Conservation (phyloP, 2,888 invertebrate species). For the Nomada fabriciana region DNA sequence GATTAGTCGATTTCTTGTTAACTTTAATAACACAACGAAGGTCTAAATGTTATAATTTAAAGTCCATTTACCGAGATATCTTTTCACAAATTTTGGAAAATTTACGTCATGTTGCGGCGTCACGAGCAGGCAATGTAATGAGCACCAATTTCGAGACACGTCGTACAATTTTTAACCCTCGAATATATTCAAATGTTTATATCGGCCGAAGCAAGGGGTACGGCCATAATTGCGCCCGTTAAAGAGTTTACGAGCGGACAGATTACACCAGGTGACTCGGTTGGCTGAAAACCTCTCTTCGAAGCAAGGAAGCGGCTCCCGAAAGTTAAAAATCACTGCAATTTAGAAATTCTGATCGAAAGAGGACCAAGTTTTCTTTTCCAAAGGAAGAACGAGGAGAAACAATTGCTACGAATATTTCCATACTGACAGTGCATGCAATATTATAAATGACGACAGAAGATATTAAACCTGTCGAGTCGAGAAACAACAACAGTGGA, state of each 20-base stretch:
- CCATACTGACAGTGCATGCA: too few relatives aligned
- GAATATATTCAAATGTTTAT: slow-evolving; percentile 27
- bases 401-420: too few relatives aligned
- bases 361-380: background rate
- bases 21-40: background rate
- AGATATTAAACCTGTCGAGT: too few relatives aligned
- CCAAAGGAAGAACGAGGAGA: too few relatives aligned
- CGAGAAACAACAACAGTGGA: too few relatives aligned
- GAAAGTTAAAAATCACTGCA: slow-evolving; percentile 39
- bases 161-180: background rate
- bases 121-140: background rate
- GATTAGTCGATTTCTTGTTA: background rate
- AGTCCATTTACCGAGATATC: too few relatives aligned
- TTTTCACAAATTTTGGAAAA: background rate
- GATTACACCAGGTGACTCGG: slow-evolving; percentile 47
- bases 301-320: slow-evolving; percentile 1
- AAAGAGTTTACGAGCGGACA: slow-evolving; percentile 49
- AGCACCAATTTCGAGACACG: background rate
- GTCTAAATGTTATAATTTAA: background rate
- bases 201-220: slow-evolving; percentile 21
- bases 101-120: background rate
- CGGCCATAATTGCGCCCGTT: slow-evolving; percentile 37
- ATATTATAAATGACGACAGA: too few relatives aligned
- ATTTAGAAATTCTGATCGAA: slow-evolving; percentile 24
- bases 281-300: background rate